Conservation (phyloP, 2,888 invertebrate species). For the Coremacera marginata region DNA sequence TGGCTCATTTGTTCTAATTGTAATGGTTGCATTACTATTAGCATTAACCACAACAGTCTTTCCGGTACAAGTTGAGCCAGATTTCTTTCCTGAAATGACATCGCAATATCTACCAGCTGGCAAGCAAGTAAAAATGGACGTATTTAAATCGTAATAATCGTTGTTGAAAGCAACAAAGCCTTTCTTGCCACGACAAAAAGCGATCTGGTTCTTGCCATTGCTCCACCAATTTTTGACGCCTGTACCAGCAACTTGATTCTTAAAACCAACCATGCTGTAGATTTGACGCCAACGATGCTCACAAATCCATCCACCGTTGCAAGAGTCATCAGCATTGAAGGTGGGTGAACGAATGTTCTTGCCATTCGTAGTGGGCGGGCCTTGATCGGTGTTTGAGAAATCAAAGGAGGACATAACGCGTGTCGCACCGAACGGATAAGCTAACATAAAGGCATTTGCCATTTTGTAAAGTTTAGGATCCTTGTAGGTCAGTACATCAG, state of each 20-base stretch:
- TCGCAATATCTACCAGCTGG: constrained; percentile 88
- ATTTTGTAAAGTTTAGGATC: constrained; percentile 78
- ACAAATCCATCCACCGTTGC: constrained; percentile 80
- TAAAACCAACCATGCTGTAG: constrained; percentile 82
- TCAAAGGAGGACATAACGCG: constrained; percentile 89
- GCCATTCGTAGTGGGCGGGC: constrained; percentile 77
- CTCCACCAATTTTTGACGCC: constrained; percentile 82
- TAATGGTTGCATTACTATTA: constrained; percentile 59
- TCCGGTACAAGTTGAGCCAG: constrained; percentile 61
- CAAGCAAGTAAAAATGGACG: constrained; percentile 75
- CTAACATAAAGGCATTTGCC: constrained; percentile 90
- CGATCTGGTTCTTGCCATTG: constrained; percentile 84
- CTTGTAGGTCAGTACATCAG: constrained; percentile 78
- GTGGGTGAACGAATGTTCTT: constrained; percentile 76
- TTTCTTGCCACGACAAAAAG: constrained; percentile 82
- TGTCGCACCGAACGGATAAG: constrained; percentile 84
- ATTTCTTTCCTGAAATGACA: constrained; percentile 79
- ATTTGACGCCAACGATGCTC: constrained; percentile 90
- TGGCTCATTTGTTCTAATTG: constrained; percentile 51
- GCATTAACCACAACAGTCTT: constrained; percentile 57
- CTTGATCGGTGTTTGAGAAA: constrained; percentile 75
- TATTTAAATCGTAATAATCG: constrained; percentile 74
- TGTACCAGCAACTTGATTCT: constrained; percentile 76
- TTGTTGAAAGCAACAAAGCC: constrained; percentile 85
- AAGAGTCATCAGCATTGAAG: constrained; percentile 75